Evolutionary conservation across 2,113 vertebrate genomes (phyloP), one percentile per base, ranked within the genome.

Genomic region (Bombycilla garrulus): DNA sequence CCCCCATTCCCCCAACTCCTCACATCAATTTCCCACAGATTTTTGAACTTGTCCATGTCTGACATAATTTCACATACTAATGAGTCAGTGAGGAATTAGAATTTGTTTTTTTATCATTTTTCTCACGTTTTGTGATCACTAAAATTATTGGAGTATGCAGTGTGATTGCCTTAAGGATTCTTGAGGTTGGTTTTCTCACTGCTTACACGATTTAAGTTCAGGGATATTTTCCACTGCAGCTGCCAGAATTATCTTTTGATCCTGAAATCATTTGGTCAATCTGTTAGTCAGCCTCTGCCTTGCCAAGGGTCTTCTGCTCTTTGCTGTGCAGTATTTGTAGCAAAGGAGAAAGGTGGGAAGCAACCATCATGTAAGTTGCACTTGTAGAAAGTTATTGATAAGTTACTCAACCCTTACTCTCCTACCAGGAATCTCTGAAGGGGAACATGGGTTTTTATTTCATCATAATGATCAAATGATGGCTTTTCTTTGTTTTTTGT

Each of bases 231-330:
- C 65, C 31, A 42, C 15, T 76, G 22, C 33, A 67, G 19, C 33
- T 95, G 53, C 50, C 83, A 94, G 44, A 85, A 83, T 67, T 90
- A 9, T 80, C 65, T 50, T 90, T 57, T 5, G 1, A 54, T 95
- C 35, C 45, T 83, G 70, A 89, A 90, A 60, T 31, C 1, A 2
- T 40, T 61, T 86, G 66, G 65, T 89, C 70, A 92, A 22, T 25
- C 65, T 85, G 12, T 80, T 61, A 92, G 47, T 31, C 50, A 85
- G 45, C 26, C 26, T 88, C 62, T 90, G n/a, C 22, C 25, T 45
- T 62, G 36, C 42, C 56, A 69, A 81, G 26, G 28, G 81, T 17
- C 24, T 87, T 87, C 25, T 76, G 20, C 22, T 90, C 21, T 91
- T 69, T 58, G 35, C 35, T 74, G 18, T 48, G 12, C 8, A n/a